Evolutionary conservation across 2,797 vertebrate species (phyloP).

Genomic region (Pygocentrus nattereri): DNA sequence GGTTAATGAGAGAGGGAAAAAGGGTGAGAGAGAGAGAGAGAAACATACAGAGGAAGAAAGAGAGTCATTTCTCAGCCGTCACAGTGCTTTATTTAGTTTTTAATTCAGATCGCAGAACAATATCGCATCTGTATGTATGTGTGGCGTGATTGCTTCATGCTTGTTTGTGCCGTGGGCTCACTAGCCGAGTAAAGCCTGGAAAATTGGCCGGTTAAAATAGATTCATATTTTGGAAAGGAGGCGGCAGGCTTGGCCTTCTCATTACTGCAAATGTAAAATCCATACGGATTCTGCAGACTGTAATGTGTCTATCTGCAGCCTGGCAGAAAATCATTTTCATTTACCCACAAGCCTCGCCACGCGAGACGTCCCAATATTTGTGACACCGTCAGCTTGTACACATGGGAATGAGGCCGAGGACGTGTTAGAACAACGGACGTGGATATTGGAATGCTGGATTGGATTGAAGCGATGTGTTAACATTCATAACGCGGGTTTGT

Average conservation of each 20-base stretch:
- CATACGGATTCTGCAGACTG: conserved; percentile 31
- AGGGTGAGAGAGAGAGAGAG: too few species aligned
- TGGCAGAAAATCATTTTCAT: conserved; percentile 48
- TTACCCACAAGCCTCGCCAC: conserved; percentile 35
- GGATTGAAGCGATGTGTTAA: conserved; percentile 18
- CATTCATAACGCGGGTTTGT: conserved; percentile 11
- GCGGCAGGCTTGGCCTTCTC: conserved; percentile 37
- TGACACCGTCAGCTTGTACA: not conserved
- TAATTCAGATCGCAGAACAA: conserved; percentile 78
- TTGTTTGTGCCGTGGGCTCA: conserved; percentile 64
- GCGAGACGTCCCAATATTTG: conserved; percentile 31
- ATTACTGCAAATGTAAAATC: conserved; percentile 55
- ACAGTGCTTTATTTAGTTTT: conserved; percentile 64
- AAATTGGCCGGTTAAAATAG: conserved; percentile 60
- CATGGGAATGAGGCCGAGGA: not conserved
- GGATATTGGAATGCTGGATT: conserved; percentile 11
- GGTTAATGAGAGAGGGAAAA: too few species aligned
- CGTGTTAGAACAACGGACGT: not conserved
- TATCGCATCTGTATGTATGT: conserved; percentile 59
- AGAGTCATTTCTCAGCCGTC: conserved; percentile 50
- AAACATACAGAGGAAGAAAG: too few species aligned
- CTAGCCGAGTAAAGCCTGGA: conserved; percentile 65
- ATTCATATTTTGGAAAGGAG: conserved; percentile 53
- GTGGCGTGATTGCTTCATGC: conserved; percentile 69
- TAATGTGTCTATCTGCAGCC: conserved; percentile 40